Evolutionary conservation across 1,140 invertebrate genomes (phyloP).

Genomic region (Dryas iulia): DNA sequence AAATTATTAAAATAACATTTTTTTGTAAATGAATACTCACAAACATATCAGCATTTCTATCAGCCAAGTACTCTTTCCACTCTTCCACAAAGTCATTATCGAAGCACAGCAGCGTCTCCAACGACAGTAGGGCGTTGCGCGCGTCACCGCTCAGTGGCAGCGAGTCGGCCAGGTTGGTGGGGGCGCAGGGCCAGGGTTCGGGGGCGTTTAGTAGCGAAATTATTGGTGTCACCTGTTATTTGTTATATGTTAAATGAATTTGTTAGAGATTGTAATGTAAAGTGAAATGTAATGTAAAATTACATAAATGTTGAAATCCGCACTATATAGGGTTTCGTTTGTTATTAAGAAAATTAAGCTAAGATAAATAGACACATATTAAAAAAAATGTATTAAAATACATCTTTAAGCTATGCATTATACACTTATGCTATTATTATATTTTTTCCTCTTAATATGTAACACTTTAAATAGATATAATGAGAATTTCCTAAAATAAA

Average conservation of each 20-base stretch:
- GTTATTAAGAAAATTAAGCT: too few species aligned
- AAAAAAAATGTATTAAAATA: too few species aligned
- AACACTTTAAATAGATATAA: too few species aligned
- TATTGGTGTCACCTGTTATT: constrained; percentile 52
- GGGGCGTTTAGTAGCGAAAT: constrained; percentile 51
- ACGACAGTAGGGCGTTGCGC: constrained; percentile 38
- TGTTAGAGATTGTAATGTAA: not conserved
- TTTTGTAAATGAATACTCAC: constrained; percentile 53
- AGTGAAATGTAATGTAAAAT: too few species aligned
- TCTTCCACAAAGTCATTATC: constrained; percentile 48
- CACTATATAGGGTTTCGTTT: too few species aligned
- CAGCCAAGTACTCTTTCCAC: constrained; percentile 55
- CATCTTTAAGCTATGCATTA: too few species aligned
- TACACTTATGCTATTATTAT: too few species aligned
- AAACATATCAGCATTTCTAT: constrained; percentile 41
- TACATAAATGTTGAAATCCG: too few species aligned
- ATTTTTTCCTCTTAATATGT: too few species aligned
- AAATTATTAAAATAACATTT: too few species aligned
- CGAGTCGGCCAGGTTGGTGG: constrained; percentile 43
- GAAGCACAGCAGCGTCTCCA: constrained; percentile 61
- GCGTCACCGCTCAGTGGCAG: constrained; percentile 41
- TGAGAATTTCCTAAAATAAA: too few species aligned
- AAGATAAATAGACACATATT: too few species aligned
- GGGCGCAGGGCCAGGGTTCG: constrained; percentile 66
- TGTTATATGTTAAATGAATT: not conserved